These are phyloP conservation scores for Cataglyphis cursor DNA, from an alignment of 2,888 invertebrate species.

Conservation along the genomic window DNA sequence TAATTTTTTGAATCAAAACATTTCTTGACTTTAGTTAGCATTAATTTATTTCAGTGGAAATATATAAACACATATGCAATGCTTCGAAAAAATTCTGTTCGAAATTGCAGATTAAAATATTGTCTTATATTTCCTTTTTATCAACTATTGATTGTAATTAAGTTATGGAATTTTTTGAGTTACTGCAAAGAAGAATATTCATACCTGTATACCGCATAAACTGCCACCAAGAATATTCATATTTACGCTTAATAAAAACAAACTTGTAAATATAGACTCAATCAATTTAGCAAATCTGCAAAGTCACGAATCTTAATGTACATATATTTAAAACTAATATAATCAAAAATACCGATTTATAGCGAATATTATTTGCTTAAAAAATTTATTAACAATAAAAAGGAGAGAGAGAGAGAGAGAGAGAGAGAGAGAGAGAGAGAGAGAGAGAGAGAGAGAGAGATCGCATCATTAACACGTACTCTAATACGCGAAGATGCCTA, in stretches of 20 bases:
- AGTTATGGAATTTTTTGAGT: not conserved
- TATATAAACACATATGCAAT: not conserved
- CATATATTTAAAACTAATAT: not conserved
- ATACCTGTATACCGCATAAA: not conserved
- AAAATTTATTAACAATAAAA: no score
- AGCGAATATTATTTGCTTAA: not conserved
- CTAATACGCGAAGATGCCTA: conserved; percentile 8
- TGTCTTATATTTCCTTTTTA: not conserved
- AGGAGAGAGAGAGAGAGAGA: no score
- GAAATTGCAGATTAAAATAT: not conserved
- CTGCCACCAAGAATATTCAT: not conserved
- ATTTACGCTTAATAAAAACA: conserved; percentile 3
- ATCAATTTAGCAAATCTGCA: conserved; percentile 18
- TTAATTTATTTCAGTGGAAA: not conserved
- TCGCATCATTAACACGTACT: conserved; percentile 3
- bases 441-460: no score
- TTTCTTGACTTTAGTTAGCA: not conserved
- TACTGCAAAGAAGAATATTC: not conserved
- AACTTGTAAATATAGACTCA: conserved; percentile 7
- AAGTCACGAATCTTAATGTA: not conserved
- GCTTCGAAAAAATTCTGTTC: not conserved
- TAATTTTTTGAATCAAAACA: not conserved
- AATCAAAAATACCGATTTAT: not conserved
- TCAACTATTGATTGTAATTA: not conserved
- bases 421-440: no score